Base-by-base conservation (phyloP, 2,888 invertebrate genomes). In the Tipula unca region DNA sequence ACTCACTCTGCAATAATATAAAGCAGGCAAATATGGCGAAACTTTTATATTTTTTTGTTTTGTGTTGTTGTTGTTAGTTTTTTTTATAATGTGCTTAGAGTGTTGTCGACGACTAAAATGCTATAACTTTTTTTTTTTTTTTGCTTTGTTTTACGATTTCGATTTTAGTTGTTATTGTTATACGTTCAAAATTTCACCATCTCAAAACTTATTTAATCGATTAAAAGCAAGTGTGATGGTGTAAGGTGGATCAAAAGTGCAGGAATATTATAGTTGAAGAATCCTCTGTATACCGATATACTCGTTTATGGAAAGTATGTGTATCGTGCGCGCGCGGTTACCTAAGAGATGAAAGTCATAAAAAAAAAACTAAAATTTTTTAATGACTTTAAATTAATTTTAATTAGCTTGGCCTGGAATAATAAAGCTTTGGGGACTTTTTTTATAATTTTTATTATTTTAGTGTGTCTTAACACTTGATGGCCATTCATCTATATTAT, bases 381-480 rank as follows among this genome's bases (percentile, higher is more conserved):
- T 69, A 69, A 25, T 25, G 25, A n/a, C 25, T 25, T 25, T 69
- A 69, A 69, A 69, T 69, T 69, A 69, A 69, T 69, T 69, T 69
- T 69, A 69, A 69, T 69, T 69, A 69, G 69, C 69, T 69, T 69
- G 69, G 25, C 69, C 69, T 69, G 69, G 69, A 69, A 69, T 69
- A 69, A 69, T 69, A 69, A 69, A 69, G 69, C 69, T 69, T 48
- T 69, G 69, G 69, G 69, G 69, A 69, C 69, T 25, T 48, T 48
- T 17, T 3, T 42, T 42, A 42, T 42, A 14, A 48, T 48, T 48
- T 69, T 69, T 69, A 69, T 25, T 69, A 10, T 69, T 69, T 69
- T 69, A 69, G 25, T 69, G 69, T 69, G 25, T 69, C 69, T 69
- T 69, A 69, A 48, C 48, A 48, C n/a, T 10, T 39, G 13, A 39